Conservation (phyloP, 2,113 vertebrate species). For the Henicopernis longicauda region DNA sequence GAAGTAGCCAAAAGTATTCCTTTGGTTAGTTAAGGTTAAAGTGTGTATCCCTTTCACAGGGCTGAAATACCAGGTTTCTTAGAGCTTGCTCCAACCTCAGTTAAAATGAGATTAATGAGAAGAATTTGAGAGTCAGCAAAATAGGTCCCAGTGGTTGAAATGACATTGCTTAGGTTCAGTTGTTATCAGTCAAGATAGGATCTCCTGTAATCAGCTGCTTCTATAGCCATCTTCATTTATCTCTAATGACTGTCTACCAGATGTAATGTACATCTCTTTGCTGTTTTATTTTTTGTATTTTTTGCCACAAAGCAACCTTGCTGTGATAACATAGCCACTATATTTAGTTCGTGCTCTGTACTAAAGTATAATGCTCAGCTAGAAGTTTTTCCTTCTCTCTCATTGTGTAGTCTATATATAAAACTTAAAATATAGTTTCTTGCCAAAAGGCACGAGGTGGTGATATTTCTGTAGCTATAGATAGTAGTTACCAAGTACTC, state of each 20-base stretch:
- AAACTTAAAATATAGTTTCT: background rate
- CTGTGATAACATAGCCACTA: background rate
- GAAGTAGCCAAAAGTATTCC: background rate
- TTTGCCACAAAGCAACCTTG: background rate
- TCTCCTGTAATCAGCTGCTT: background rate
- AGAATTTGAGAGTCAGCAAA: background rate
- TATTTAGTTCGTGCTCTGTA: constrained; percentile 6
- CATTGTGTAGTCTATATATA: background rate
- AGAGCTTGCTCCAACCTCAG: background rate
- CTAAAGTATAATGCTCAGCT: background rate
- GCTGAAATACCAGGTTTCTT: background rate
- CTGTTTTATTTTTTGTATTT: background rate
- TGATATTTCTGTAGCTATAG: constrained; percentile 40
- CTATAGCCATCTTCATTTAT: background rate
- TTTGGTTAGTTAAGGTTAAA: background rate
- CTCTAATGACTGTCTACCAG: background rate
- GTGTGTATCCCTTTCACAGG: background rate
- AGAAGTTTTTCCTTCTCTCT: background rate
- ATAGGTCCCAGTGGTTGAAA: background rate
- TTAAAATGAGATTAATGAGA: background rate
- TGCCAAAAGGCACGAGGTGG: constrained; percentile 1
- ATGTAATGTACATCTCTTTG: background rate
- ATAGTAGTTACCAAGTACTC: constrained; percentile 14
- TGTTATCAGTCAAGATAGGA: background rate
- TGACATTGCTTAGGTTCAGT: background rate